Evolutionary conservation across 2,113 vertebrate genomes (phyloP).

Genomic region (Chionodraco myersi): DNA sequence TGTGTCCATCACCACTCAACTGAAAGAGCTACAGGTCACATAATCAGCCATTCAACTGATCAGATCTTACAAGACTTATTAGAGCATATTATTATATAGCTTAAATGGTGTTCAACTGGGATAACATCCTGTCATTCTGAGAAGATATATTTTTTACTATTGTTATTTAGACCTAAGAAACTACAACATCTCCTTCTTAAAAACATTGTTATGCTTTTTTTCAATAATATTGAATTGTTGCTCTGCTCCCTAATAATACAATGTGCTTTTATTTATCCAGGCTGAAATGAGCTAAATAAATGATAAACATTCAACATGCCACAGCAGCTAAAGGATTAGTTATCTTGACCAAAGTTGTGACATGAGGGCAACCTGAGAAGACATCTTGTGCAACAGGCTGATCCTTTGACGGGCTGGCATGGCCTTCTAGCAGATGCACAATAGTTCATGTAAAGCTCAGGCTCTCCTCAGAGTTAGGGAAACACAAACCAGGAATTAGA

Average conservation of each 20-base stretch:
- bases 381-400: not conserved
- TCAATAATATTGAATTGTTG: too few species aligned
- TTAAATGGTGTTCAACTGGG: not conserved
- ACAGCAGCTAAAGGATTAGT: not conserved
- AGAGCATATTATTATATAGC: too few species aligned
- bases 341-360: not conserved
- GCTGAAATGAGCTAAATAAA: not conserved
- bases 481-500: not conserved
- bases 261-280: not conserved
- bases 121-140: not conserved
- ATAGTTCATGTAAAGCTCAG: not conserved
- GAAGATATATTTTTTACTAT: not conserved
- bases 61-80: not conserved
- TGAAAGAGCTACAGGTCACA: not conserved
- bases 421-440: not conserved
- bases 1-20: not conserved
- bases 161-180: not conserved
- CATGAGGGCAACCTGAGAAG: not conserved
- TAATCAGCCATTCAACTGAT: not conserved
- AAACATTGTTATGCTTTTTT: not conserved
- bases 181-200: not conserved
- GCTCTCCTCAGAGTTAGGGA: not conserved
- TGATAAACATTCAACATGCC: not conserved
- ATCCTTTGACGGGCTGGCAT: not conserved
- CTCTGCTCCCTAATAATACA: too few species aligned